A percentile compares a stretch with the other conserved stretches of the same genome.
Evolutionary conservation across 2,797 vertebrate species (phyloP).

Genomic region (Liparis tanakae): DNA sequence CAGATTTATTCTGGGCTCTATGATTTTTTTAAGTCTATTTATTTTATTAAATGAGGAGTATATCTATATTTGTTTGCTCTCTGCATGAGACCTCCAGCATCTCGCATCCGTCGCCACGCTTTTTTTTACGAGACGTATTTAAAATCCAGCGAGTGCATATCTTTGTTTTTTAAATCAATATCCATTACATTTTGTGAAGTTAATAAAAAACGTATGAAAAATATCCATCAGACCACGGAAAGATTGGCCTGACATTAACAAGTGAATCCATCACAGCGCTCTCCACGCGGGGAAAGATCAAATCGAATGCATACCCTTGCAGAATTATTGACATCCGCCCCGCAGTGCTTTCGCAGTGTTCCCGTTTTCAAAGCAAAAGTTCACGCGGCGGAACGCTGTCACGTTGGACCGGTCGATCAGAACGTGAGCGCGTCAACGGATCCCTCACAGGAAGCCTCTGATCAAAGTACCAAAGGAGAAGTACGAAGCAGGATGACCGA

Average conservation of each 20-base stretch:
- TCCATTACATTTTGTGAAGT: conserved; percentile 11
- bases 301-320: conserved; percentile 54
- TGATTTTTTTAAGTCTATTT: conserved; percentile 26
- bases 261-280: conserved; percentile 25
- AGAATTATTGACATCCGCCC: conserved; percentile 65
- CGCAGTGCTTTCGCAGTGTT: conserved; percentile 44
- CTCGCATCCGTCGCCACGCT: neutral
- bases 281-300: conserved; percentile 39
- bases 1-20: conserved; percentile 18
- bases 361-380: conserved; percentile 61
- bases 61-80: conserved; percentile 6
- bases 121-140: neutral
- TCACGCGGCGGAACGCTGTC: conserved; percentile 47
- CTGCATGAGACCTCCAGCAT: conserved; percentile 1
- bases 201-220: neutral
- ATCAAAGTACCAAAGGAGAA: too few relatives aligned
- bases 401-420: conserved; percentile 49
- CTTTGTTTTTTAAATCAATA: conserved; percentile 3
- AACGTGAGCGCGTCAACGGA: conserved; percentile 43
- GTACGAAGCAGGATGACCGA: conserved; percentile 19
- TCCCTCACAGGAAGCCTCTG: conserved; percentile 24
- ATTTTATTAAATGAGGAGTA: neutral
- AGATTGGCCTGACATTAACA: conserved; percentile 24
- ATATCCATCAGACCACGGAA: neutral
- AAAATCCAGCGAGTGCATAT: conserved; percentile 10